These are phyloP conservation scores for Sphecodes monilicornis DNA, from an alignment of 2,888 invertebrate species.

Conservation along the genomic window DNA sequence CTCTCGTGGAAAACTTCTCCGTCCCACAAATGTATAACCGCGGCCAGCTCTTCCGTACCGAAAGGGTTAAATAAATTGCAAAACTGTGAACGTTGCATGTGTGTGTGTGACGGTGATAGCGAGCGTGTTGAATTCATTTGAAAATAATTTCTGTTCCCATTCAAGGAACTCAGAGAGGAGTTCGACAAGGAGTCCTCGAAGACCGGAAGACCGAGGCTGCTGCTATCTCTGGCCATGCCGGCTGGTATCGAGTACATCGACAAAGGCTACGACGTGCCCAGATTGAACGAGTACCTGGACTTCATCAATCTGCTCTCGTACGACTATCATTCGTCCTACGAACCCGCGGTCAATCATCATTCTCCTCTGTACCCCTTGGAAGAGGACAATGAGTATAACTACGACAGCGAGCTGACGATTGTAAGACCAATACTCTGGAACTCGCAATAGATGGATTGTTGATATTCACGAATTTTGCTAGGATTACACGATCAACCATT, in stretches of 20 bases:
- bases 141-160: not conserved
- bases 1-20: too few relatives aligned
- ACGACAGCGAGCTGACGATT: constrained; percentile 94
- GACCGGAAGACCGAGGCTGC: constrained; percentile 91
- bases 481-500: constrained; percentile 94
- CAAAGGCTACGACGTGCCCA: constrained; percentile 96
- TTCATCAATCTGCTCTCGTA: constrained; percentile 97
- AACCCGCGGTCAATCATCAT: constrained; percentile 96
- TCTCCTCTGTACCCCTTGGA: constrained; percentile 93
- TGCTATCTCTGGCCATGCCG: constrained; percentile 97
- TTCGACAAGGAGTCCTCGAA: constrained; percentile 94
- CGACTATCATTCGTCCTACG: constrained; percentile 96
- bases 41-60: too few relatives aligned
- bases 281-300: constrained; percentile 94
- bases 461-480: constrained; percentile 80
- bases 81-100: too few relatives aligned
- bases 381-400: constrained; percentile 94
- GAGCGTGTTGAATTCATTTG: not conserved
- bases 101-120: too few relatives aligned
- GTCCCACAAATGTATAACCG: too few relatives aligned
- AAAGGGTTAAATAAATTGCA: too few relatives aligned
- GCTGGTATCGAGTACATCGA: constrained; percentile 97
- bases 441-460: not conserved
- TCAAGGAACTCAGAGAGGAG: constrained; percentile 93
- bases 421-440: constrained; percentile 86